Evolutionary conservation across 2,888 invertebrate species (phyloP).

Genomic region (Trichogramma dendrolimi): DNA sequence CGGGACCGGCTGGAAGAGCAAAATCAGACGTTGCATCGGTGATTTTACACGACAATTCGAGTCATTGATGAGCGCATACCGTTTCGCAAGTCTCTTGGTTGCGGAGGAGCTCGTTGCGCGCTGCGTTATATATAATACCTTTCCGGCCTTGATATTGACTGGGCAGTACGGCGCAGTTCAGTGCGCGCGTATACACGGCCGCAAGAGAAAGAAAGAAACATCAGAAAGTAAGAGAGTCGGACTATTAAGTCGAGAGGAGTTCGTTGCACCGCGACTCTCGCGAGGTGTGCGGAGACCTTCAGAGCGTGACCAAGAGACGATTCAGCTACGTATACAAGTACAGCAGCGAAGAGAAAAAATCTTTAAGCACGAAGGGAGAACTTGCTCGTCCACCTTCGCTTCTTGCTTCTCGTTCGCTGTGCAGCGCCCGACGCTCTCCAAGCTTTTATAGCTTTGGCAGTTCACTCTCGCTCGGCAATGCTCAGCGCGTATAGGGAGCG

Average conservation of each 20-base stretch:
- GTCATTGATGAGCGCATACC: no score
- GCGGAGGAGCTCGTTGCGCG: no score
- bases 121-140: no score
- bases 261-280: conserved; percentile 40
- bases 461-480: conserved; percentile 10
- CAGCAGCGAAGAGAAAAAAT: conserved; percentile 4
- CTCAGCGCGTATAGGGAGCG: neutral
- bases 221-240: neutral
- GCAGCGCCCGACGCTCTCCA: neutral
- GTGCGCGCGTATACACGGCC: no score
- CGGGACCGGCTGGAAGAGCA: no score
- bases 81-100: no score
- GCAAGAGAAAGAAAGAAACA: neutral
- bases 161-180: no score
- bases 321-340: conserved; percentile 29
- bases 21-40: no score
- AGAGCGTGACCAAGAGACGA: conserved; percentile 39
- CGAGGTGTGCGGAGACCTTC: conserved; percentile 31
- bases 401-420: conserved; percentile 7
- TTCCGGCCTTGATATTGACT: no score
- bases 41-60: no score
- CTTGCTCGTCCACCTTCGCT: conserved; percentile 1
- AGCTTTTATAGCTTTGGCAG: conserved; percentile 18
- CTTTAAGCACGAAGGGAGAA: conserved; percentile 25
- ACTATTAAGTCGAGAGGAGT: conserved; percentile 32